These are phyloP conservation scores for Lasiurus borealis DNA, from an alignment of 2,113 vertebrate species.

Conservation along the genomic window DNA sequence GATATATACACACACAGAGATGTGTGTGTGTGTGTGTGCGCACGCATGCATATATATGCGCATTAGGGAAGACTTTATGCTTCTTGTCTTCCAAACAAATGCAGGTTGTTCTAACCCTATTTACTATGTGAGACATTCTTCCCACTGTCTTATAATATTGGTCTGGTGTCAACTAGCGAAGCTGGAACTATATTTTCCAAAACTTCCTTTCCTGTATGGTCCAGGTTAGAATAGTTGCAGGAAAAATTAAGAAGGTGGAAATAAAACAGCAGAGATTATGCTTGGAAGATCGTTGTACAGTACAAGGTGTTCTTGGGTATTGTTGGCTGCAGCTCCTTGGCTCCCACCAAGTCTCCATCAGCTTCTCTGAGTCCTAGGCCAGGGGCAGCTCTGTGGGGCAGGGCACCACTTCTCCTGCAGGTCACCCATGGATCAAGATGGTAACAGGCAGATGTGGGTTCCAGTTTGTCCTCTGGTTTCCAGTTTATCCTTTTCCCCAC, in stretches of 20 bases:
- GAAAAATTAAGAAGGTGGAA: background rate
- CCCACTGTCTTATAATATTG: background rate
- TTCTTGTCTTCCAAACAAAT: background rate
- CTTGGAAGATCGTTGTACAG: background rate
- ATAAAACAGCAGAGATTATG: background rate
- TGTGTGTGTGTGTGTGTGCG: too few relatives aligned
- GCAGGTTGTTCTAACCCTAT: background rate
- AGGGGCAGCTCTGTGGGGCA: background rate
- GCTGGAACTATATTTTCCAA: background rate
- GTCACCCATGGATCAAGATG: background rate
- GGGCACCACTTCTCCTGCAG: background rate
- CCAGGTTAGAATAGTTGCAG: background rate
- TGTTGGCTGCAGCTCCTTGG: background rate
- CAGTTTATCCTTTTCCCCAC: background rate
- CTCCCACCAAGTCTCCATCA: background rate
- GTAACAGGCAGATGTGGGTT: background rate
- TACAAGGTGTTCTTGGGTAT: background rate
- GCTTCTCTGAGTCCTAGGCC: background rate
- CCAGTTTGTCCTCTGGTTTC: background rate
- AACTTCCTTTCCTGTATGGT: background rate
- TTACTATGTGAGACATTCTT: background rate
- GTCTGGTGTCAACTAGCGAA: background rate
- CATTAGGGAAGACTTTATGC: background rate
- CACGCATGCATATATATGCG: too few relatives aligned
- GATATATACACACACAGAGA: too few relatives aligned